Conservation (phyloP, 2,113 vertebrate species). For the Gambusia holbrooki region DNA sequence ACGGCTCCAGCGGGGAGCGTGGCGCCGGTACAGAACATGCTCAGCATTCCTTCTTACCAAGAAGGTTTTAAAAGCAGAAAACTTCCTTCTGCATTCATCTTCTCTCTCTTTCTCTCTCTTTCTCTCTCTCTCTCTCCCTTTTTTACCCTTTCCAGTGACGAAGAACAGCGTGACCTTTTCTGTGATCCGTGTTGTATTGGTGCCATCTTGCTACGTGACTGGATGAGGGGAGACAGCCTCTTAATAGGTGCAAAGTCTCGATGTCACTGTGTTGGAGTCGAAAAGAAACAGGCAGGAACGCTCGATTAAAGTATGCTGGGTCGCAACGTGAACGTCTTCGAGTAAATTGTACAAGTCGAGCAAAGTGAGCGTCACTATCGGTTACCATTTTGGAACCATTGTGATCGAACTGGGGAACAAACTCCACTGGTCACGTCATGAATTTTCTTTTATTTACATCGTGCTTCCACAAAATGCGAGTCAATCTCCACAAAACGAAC, state of each 20-base stretch:
- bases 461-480: not conserved
- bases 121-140: not conserved
- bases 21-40: slow-evolving; percentile 4
- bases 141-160: slow-evolving; percentile 40
- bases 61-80: slow-evolving; percentile 10
- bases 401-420: not conserved
- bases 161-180: slow-evolving; percentile 54
- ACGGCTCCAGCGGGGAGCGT: slow-evolving; percentile 32
- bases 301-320: no score
- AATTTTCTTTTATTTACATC: not conserved
- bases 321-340: not conserved
- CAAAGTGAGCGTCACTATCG: not conserved
- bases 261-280: not conserved
- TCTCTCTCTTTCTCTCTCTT: not conserved
- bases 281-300: not conserved
- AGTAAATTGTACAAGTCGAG: not conserved
- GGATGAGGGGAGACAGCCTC: slow-evolving; percentile 26
- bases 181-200: slow-evolving; percentile 47
- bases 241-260: not conserved
- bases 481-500: not conserved
- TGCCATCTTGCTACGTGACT: slow-evolving; percentile 47
- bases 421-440: not conserved
- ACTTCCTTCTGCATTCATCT: slow-evolving; percentile 14
- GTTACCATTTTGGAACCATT: not conserved
- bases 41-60: slow-evolving; percentile 11